Evolutionary conservation across 2,113 vertebrate genomes (phyloP).

Genomic region (Anarrhichthys ocellatus): DNA sequence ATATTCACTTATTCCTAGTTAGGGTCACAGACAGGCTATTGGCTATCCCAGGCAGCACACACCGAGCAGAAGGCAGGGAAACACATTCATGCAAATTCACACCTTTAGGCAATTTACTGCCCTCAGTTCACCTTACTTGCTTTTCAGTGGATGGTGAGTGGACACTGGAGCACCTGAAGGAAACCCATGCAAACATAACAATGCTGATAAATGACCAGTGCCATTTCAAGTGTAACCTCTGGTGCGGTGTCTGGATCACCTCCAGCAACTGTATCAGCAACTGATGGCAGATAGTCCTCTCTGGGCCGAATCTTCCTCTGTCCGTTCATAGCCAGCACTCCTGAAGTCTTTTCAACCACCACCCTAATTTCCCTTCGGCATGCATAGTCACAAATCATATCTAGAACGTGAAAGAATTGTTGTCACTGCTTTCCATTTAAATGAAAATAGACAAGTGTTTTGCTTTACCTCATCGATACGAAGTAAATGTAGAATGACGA

Average conservation of each 20-base stretch:
- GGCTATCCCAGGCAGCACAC: background rate
- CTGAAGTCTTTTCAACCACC: background rate
- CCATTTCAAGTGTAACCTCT: constrained; percentile 12
- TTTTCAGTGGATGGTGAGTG: background rate
- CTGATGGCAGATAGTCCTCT: constrained; percentile 17
- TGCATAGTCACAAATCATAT: too few species aligned
- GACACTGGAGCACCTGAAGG: background rate
- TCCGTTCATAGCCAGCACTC: background rate
- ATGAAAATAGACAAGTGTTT: background rate
- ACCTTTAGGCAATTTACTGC: constrained; percentile 22
- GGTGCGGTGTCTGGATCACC: constrained; percentile 13
- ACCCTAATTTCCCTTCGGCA: background rate
- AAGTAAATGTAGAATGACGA: background rate
- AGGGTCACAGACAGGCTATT: constrained; percentile 25
- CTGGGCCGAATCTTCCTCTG: background rate
- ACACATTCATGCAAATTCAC: constrained; percentile 15
- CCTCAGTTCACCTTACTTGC: constrained; percentile 28
- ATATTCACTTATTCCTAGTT: constrained; percentile 44
- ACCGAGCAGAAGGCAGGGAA: constrained; percentile 22
- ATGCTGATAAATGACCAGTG: background rate
- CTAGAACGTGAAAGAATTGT: too few species aligned
- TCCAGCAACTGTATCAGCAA: constrained; percentile 11
- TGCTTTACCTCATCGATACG: background rate
- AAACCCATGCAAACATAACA: background rate
- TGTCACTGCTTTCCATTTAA: too few species aligned